Percentiles rank a stretch among this genome's conserved stretches.
These are phyloP conservation scores for Lepidurus packardi DNA, from an alignment of 1,140 invertebrate genomes.

Conservation along the genomic window DNA sequence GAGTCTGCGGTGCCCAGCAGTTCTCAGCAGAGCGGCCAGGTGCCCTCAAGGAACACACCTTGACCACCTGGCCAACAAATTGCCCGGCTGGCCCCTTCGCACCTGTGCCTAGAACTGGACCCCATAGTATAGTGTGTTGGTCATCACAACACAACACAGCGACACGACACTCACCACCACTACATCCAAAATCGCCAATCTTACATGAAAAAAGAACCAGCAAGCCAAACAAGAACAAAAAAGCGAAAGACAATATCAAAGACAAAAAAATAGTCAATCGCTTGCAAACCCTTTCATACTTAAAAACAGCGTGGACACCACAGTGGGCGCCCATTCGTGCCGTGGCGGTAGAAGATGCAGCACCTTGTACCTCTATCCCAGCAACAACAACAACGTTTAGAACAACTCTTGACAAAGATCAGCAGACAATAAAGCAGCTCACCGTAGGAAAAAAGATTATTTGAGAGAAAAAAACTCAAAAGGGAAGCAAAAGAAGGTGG, in stretches of 20 bases:
- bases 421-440: background rate
- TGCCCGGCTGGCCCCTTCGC: conserved; percentile 15
- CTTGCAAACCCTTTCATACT: background rate
- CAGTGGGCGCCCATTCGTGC: conserved; percentile 12
- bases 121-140: background rate
- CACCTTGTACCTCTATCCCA: background rate
- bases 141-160: background rate
- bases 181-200: background rate
- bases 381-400: background rate
- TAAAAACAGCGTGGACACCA: background rate
- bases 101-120: conserved; percentile 2
- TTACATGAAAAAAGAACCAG: background rate
- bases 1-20: conserved; percentile 17
- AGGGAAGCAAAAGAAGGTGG: background rate
- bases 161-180: background rate
- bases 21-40: conserved; percentile 15
- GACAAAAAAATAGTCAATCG: background rate
- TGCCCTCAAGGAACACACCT: conserved; percentile 20
- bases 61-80: conserved; percentile 21
- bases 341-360: background rate
- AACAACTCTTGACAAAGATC: background rate
- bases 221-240: background rate
- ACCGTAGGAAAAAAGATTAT: background rate
- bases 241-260: no score
- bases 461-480: background rate